Base-by-base conservation (phyloP, 2,797 vertebrate genomes). In the Pygocentrus nattereri region DNA sequence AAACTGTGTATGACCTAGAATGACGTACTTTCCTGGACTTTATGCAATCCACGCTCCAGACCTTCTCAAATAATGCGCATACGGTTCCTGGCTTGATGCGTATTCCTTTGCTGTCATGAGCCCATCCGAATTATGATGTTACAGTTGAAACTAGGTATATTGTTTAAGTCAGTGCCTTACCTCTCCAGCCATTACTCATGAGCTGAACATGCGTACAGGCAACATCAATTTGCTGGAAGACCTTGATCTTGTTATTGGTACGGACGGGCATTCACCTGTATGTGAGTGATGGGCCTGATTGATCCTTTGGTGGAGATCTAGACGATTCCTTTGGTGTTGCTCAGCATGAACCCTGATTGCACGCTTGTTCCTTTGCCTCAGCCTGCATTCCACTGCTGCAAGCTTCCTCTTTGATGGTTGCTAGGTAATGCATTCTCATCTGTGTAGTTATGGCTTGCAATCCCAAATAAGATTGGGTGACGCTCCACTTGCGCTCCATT, bases 231-330 rank as follows among this genome's bases (percentile, higher is more conserved):
- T 87, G 11, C 79, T 82, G 82, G 81, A 85, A 79, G 89, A 89
- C 90, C 90, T 92, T 91, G 90, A 93, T 89, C 88, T 89, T 12
- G 80, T 90, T 90, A 93, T 94, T 93, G 91, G 85, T 82, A 85
- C 78, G 88, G 94, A 94, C 92, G 88, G 88, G 83, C 86, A 15
- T 79, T 82, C 87, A 87, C 88, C 87, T 87, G 87, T 89, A 88
- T 82, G 87, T 31, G 56, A 88, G 88, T 74, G 69, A 81, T 49
- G 79, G 78, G 79, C 27, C 58, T 91, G 91, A 91, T 91, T 92
- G 90, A 91, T 91, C 90, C 89, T 85, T 50, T 52, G 81, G 88
- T 88, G 85, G 88, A 79, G 90, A 85, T 91, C 89, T 81, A 84
- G 85, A 54, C 85, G 86, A 89, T 90, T 88, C 86, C 82, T 49